Evolutionary conservation across 2,888 invertebrate genomes (phyloP), one percentile per base, ranked within the genome.

Genomic region (Amiota communis): DNA sequence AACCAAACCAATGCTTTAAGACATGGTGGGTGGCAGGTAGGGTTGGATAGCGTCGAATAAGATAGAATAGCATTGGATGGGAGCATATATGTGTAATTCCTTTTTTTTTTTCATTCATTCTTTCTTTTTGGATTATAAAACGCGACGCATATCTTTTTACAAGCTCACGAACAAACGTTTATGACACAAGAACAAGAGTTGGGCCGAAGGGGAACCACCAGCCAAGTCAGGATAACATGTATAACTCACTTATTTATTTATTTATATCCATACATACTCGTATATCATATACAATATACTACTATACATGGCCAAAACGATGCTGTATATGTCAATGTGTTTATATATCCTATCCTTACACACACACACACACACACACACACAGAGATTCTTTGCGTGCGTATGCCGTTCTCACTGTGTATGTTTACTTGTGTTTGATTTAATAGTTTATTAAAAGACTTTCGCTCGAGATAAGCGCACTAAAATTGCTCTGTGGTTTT

Each of bases 341-440:
- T 3, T 57, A 17, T 47, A 17, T 36, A 36, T 36, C 6, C 36
- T 36, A 36, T 36, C 36, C 36, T 36, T 2, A 36, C 23, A 23
- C 23, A 23, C 23, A 23, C 23, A 3, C 23, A 23, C 23, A 23
- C 23, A 23, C 23, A 23, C 23, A 2, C 36, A 6, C 36, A 36
- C 4, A 36, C 4, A 36, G 4, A 36, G 3, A 36, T 36, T 6
- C 36, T 36, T 36, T 36, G 36, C 36, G 36, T 36, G 23, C 23
- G 23, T 23, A 23, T 23, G 23, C 23, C n/a, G n/a, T 1, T 23
- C 23, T 23, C 23, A 23, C 2, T 23, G 36, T 36, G 36, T 36
- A 36, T 36, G n/a, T 56, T 81, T 80, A 82, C 83, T 83, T 83
- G 83, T 79, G 82, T 81, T 83, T 83, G 82, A 83, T 83, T 83